A percentile compares a stretch with the other conserved stretches of the same genome.
Evolutionary conservation across 2,888 invertebrate species (phyloP).

Genomic region (Flexamia atlantica): DNA sequence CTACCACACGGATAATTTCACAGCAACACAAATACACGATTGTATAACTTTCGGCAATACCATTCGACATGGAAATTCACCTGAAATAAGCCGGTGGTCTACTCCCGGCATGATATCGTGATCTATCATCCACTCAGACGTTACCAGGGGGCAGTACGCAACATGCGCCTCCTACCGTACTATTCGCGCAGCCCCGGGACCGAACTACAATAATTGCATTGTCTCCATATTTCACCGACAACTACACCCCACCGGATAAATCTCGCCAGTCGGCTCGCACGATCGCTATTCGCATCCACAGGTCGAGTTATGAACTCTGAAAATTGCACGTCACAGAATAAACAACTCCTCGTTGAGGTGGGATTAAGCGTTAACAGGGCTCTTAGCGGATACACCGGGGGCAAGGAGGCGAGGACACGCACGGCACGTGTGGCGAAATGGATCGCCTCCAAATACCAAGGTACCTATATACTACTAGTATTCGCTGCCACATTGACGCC

Average conservation of each 20-base stretch:
- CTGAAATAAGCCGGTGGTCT: not conserved
- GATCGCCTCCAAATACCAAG: no score
- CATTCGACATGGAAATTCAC: no score
- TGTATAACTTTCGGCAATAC: no score
- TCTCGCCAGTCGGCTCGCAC: not conserved
- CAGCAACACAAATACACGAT: no score
- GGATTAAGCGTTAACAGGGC: conserved; percentile 28
- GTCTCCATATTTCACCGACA: conserved; percentile 43
- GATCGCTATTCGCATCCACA: conserved; percentile 13
- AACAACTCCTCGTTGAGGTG: conserved; percentile 10
- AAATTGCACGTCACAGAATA: conserved; percentile 45
- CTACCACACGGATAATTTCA: no score
- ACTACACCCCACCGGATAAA: conserved; percentile 2
- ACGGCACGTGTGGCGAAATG: no score
- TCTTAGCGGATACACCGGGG: conserved; percentile 8
- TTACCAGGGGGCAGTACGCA: not conserved
- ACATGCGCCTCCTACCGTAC: conserved; percentile 13
- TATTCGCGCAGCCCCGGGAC: conserved; percentile 16
- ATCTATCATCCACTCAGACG: not conserved
- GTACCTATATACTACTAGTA: no score
- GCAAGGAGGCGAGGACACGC: not conserved
- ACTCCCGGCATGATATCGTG: not conserved
- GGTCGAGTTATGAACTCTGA: conserved; percentile 24
- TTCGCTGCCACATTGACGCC: no score
- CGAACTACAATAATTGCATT: conserved; percentile 43